Conservation (phyloP, 2,797 vertebrate genomes). For the Apogon hyalosoma region DNA sequence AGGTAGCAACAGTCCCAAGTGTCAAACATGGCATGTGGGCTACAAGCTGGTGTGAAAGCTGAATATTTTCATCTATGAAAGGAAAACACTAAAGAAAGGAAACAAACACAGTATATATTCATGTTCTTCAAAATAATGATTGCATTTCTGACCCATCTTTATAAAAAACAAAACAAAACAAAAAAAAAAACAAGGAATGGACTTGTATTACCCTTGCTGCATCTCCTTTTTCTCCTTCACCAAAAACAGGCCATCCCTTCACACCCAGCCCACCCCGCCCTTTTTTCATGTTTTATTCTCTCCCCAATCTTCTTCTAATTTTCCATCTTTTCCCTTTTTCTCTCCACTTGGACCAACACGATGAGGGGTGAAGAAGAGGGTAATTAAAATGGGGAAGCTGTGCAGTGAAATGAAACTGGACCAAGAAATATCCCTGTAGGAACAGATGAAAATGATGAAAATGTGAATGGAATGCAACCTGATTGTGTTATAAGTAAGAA, state of each 20-base stretch:
- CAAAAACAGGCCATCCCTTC: conserved; percentile 42
- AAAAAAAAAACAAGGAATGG: conserved; percentile 6
- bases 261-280: conserved; percentile 23
- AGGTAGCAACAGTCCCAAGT: conserved; percentile 39
- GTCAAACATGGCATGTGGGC: conserved; percentile 29
- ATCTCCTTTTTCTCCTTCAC: conserved; percentile 10
- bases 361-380: conserved; percentile 48
- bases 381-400: conserved; percentile 69
- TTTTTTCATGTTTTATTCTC: conserved; percentile 22
- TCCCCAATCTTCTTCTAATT: conserved; percentile 32
- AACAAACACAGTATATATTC: background rate
- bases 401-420: conserved; percentile 50
- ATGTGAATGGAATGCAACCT: conserved; percentile 23
- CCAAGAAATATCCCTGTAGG: conserved; percentile 19
- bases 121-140: background rate
- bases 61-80: conserved; percentile 6
- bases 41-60: background rate
- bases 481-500: background rate
- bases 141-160: conserved; percentile 9
- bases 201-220: background rate
- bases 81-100: background rate
- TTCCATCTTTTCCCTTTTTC: conserved; percentile 19
- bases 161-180: too few relatives aligned
- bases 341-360: conserved; percentile 4
- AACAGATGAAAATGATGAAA: conserved; percentile 19